A percentile compares a stretch with the other conserved stretches of the same genome.
Evolutionary conservation across 2,797 vertebrate species (phyloP).

Genomic region (Alectoris magna): DNA sequence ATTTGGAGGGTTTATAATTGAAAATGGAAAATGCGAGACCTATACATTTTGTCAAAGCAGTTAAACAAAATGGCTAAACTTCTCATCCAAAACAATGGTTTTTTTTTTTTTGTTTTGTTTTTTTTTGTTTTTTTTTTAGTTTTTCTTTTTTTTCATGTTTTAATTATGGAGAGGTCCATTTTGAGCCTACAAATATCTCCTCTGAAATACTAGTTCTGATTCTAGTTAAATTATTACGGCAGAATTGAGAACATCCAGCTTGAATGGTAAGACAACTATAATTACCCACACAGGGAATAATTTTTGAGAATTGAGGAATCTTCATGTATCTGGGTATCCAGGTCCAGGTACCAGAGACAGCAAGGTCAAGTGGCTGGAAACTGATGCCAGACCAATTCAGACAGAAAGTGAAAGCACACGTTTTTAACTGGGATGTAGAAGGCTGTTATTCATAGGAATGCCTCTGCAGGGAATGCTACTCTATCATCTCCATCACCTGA

Average conservation of each 20-base stretch:
- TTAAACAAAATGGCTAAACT: not conserved
- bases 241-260: not conserved
- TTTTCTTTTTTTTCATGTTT: not conserved
- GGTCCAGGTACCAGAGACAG: not conserved
- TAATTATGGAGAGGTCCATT: not conserved
- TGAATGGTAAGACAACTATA: not conserved
- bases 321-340: not conserved
- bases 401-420: not conserved
- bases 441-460: not conserved
- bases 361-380: constrained; percentile 3
- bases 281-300: constrained; percentile 29
- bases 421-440: not conserved
- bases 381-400: not conserved
- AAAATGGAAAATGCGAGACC: not conserved
- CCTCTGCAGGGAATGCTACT: not conserved
- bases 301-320: not conserved
- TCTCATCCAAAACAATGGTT: not conserved
- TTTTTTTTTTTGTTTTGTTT: no score
- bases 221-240: constrained; percentile 1
- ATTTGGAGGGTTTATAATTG: not conserved
- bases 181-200: not conserved
- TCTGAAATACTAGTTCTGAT: not conserved
- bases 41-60: not conserved
- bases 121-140: no score
- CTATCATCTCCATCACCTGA: not conserved